A percentile compares a stretch with the other conserved stretches of the same genome.
These are phyloP conservation scores for Smutsia gigantea DNA, from an alignment of 2,797 vertebrate genomes.

Conservation along the genomic window DNA sequence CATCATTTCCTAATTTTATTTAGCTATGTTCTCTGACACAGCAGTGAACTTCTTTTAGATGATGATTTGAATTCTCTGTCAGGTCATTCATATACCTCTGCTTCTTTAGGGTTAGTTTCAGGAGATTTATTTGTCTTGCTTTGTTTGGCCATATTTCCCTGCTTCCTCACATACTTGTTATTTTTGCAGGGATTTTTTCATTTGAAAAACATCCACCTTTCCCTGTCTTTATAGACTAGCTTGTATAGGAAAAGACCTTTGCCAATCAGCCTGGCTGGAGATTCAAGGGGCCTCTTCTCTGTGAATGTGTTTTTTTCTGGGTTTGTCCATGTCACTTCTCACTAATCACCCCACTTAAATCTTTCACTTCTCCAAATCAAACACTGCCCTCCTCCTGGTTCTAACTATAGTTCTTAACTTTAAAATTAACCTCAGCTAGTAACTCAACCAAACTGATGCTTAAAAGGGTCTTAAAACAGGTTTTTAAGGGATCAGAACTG, in stretches of 20 bases:
- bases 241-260: background rate
- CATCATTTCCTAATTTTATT: background rate
- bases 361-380: background rate
- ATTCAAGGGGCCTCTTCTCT: background rate
- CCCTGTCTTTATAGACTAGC: background rate
- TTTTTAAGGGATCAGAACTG: background rate
- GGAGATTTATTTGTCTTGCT: background rate
- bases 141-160: background rate
- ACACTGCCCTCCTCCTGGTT: background rate
- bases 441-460: background rate
- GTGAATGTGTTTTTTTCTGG: background rate
- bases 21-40: background rate
- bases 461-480: background rate
- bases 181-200: background rate
- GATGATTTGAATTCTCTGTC: background rate
- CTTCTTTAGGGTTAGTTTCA: background rate
- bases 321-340: background rate
- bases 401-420: background rate
- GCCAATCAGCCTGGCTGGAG: background rate
- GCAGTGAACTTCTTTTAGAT: background rate
- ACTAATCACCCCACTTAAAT: background rate
- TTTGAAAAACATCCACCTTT: background rate
- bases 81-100: background rate
- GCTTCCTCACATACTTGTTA: background rate
- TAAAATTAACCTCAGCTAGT: background rate